Evolutionary conservation across 2,113 vertebrate genomes (phyloP).

Genomic region (Uropsilus gracilis): DNA sequence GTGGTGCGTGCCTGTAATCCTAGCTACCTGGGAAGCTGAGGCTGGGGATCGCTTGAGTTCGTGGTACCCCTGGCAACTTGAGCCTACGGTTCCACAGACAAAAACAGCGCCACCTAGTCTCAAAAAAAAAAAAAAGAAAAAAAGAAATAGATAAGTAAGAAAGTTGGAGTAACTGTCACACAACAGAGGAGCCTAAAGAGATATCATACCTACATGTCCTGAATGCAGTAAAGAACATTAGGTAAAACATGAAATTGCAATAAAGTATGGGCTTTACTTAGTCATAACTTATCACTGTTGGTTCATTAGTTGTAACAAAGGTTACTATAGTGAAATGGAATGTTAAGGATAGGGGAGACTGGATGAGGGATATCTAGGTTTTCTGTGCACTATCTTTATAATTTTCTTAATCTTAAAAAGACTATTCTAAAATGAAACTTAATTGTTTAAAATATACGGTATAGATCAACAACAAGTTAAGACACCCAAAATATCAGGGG

Average conservation of each 20-base stretch:
- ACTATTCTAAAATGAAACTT: not conserved
- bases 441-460: not conserved
- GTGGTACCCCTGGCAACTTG: too few species aligned
- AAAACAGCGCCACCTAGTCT: too few species aligned
- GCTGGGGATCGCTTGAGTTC: too few species aligned
- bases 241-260: not conserved
- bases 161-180: not conserved
- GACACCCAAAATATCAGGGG: not conserved
- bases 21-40: too few species aligned
- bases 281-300: not conserved
- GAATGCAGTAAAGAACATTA: not conserved
- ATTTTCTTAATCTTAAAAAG: not conserved
- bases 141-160: too few species aligned
- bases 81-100: too few species aligned
- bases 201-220: not conserved
- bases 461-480: not conserved
- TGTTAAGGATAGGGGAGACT: not conserved
- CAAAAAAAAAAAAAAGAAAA: too few species aligned
- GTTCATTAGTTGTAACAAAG: not conserved
- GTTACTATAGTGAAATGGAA: not conserved
- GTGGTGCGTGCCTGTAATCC: too few species aligned
- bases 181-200: not conserved
- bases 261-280: not conserved
- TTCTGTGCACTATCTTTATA: not conserved
- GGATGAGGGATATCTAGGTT: not conserved